phyloP scores from a whole-genome alignment of 2,888 invertebrate species.

The Sesia apiformis region DNA sequence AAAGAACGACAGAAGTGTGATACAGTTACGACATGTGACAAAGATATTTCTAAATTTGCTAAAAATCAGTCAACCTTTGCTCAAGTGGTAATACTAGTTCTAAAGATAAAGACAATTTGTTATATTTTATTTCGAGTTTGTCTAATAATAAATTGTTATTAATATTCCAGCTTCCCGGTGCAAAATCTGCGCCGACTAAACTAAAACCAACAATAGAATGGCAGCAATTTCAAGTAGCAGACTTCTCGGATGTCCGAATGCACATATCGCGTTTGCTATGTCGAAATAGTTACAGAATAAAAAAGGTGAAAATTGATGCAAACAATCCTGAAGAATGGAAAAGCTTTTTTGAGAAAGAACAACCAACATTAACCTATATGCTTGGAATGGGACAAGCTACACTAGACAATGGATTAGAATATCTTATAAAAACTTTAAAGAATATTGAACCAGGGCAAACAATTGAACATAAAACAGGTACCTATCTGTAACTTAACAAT shows the following conservation, averaged over 20 bases:
- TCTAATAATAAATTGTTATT: too few species aligned
- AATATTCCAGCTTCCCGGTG: constrained; percentile 30
- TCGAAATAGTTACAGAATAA: constrained; percentile 26
- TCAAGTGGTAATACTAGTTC: constrained; percentile 31
- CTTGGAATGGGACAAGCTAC: constrained; percentile 35
- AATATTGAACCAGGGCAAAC: constrained; percentile 39
- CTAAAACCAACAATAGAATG: constrained; percentile 73
- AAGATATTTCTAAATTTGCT: constrained; percentile 54
- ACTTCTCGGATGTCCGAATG: constrained; percentile 78
- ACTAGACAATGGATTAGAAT: constrained; percentile 40
- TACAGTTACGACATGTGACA: constrained; percentile 64
- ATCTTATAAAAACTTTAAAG: constrained; percentile 32
- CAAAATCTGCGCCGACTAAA: constrained; percentile 31
- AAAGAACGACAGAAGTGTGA: constrained; percentile 76
- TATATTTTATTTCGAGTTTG: too few species aligned
- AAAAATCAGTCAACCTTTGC: constrained; percentile 44
- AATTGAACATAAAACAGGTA: constrained; percentile 52
- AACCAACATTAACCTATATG: constrained; percentile 47
- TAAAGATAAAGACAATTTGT: too few species aligned
- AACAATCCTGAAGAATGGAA: constrained; percentile 30
- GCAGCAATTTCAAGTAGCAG: constrained; percentile 79
- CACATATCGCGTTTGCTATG: constrained; percentile 51
- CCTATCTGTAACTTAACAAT: neutral
- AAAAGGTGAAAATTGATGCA: constrained; percentile 22
- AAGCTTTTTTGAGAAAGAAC: constrained; percentile 33